These are phyloP conservation scores for cat (Felis catus) DNA, from an alignment of 2,113 vertebrate species.

Conservation along the genomic window F.catus_Fca126_mat1.0 CM031419.1:173868501-173869000, in stretches of 20 bases:
- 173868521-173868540: neutral
- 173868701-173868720: neutral
- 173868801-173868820: neutral
- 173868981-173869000: neutral
- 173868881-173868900: neutral
- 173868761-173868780: neutral
- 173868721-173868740: neutral
- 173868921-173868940: neutral
- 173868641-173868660: neutral
- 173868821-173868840: neutral
- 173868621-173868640: neutral
- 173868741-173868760: neutral
- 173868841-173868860: neutral
- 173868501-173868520: neutral
- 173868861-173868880: conserved; percentile 30
- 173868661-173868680: neutral
- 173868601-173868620: neutral
- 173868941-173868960: neutral
- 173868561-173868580: neutral
- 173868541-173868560: neutral
- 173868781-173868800: neutral
- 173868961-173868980: neutral
- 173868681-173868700: neutral
- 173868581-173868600: neutral
- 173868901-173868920: neutral